Percentiles rank a stretch among this genome's conserved stretches.
Conservation (phyloP, 2,888 invertebrate genomes). For the Galeopsomyia nigrocyanea region DNA sequence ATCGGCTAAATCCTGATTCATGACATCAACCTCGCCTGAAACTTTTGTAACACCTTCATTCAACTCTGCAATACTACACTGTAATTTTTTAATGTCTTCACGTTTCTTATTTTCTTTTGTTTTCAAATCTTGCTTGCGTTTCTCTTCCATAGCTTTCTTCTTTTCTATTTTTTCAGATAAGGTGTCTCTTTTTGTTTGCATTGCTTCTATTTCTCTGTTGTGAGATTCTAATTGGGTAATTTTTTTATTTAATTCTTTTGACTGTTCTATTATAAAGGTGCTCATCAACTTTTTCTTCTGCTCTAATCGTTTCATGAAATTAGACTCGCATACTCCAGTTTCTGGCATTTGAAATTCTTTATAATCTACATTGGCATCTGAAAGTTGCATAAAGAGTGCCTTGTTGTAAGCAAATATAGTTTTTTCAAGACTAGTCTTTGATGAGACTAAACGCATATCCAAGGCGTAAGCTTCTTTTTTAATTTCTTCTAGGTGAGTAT, state of each 20-base stretch:
- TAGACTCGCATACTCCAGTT: slow-evolving; percentile 50
- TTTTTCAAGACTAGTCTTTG: slow-evolving; percentile 57
- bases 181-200: slow-evolving; percentile 44
- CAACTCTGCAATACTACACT: slow-evolving; percentile 51
- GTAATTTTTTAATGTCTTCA: slow-evolving; percentile 54
- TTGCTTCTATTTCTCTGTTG: slow-evolving; percentile 38
- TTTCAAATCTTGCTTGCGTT: slow-evolving; percentile 45
- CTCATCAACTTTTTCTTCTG: slow-evolving; percentile 53
- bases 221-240: slow-evolving; percentile 39
- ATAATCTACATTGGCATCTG: slow-evolving; percentile 49
- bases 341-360: slow-evolving; percentile 60
- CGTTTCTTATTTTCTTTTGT: slow-evolving; percentile 53
- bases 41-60: slow-evolving; percentile 49
- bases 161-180: slow-evolving; percentile 44
- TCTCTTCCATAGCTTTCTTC: slow-evolving; percentile 42
- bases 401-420: slow-evolving; percentile 59
- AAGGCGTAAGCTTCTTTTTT: slow-evolving; percentile 59
- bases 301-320: slow-evolving; percentile 50
- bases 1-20: slow-evolving; percentile 53
- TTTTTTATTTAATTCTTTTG: slow-evolving; percentile 41
- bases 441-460: slow-evolving; percentile 59
- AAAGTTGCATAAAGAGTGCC: slow-evolving; percentile 56
- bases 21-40: slow-evolving; percentile 44
- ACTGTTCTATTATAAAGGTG: slow-evolving; percentile 49
- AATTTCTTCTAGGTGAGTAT: slow-evolving; percentile 59